A percentile compares a stretch with the other conserved stretches of the same genome.
Evolutionary conservation across 2,888 invertebrate genomes (phyloP).

Genomic region (Parochlus steinenii): DNA sequence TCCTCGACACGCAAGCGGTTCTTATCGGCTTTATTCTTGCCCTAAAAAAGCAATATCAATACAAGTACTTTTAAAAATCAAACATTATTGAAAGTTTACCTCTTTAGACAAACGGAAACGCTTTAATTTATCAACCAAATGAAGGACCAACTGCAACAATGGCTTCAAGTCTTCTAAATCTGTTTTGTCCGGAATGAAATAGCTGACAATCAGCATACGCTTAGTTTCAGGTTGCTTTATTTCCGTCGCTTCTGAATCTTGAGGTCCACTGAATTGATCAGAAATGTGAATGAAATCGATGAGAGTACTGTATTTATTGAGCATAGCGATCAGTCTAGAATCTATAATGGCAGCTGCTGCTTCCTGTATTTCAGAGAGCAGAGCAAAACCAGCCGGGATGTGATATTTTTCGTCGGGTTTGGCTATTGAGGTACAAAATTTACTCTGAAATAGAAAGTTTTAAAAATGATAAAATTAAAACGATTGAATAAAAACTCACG

Average conservation of each 20-base stretch:
- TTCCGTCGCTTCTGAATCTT: slow-evolving; percentile 59
- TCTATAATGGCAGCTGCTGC: slow-evolving; percentile 73
- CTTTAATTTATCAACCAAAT: slow-evolving; percentile 82
- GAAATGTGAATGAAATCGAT: slow-evolving; percentile 96
- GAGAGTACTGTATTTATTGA: slow-evolving; percentile 62
- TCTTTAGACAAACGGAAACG: slow-evolving; percentile 77
- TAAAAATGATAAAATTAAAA: slow-evolving; percentile 8
- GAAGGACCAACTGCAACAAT: slow-evolving; percentile 74
- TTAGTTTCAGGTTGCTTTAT: slow-evolving; percentile 64
- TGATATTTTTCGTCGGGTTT: slow-evolving; percentile 68
- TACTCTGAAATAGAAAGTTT: slow-evolving; percentile 34
- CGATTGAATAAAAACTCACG: slow-evolving; percentile 31
- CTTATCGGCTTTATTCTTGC: slow-evolving; percentile 80
- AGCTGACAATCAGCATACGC: slow-evolving; percentile 63
- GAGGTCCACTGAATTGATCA: slow-evolving; percentile 89
- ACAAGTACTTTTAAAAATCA: not conserved
- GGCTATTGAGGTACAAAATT: slow-evolving; percentile 63
- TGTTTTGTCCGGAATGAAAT: slow-evolving; percentile 53
- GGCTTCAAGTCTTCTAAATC: slow-evolving; percentile 53
- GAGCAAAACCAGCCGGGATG: slow-evolving; percentile 50
- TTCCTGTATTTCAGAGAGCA: slow-evolving; percentile 85
- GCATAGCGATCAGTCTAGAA: slow-evolving; percentile 54
- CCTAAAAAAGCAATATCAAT: slow-evolving; percentile 34
- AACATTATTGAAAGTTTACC: slow-evolving; percentile 34
- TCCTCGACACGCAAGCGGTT: slow-evolving; percentile 89